Evolutionary conservation across 2,797 vertebrate species (phyloP), one percentile per base, ranked within the genome.

Genomic region (Peromyscus melanophrys): DNA sequence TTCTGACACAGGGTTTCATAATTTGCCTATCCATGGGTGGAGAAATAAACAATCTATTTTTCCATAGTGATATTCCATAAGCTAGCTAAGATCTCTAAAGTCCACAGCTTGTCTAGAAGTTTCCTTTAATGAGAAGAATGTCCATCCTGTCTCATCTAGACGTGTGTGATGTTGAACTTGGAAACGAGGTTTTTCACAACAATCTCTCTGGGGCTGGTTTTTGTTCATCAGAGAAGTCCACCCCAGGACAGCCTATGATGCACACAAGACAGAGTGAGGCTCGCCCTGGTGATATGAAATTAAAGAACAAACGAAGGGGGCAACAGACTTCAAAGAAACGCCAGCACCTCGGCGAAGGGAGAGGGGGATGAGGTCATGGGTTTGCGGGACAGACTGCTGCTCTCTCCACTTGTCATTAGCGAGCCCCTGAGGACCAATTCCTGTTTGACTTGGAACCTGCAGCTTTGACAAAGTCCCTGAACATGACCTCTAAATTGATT

Each of bases 401-500:
- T 49, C 61, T 69, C 91, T 90, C 19, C 9, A 46, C 80, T 75
- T 96, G 86, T 97, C 77, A 89, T 92, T 84, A 97, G 78, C 27
- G 71, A 96, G 73, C 49, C 92, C 61, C 94, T 14, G 37, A 90
- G 83, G 95, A 90, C 57, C 0, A 21, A 90, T 92, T 97, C 55
- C 63, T 96, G 73, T 91, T 97, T 94, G 90, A 97, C 76, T 75
- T 76, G 37, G 84, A 97, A n/a, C 61, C 63, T 93, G 59, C n/a
- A 55, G 55, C 95, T 97, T 97, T 96, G 88, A 94, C 96, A 96
- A 92, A 97, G 92, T 97, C 97, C 82, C 71, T 11, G 63, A 96
- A 97, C 96, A 93, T 96, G 97, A 98, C 95, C 97, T 83, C 81
- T 95, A 97, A 97, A 98, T 97, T 98, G 97, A 97, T 98, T 98